Conservation (phyloP, 64 coral and sea anemone species). For the Cladopsammia gracilis region DNA sequence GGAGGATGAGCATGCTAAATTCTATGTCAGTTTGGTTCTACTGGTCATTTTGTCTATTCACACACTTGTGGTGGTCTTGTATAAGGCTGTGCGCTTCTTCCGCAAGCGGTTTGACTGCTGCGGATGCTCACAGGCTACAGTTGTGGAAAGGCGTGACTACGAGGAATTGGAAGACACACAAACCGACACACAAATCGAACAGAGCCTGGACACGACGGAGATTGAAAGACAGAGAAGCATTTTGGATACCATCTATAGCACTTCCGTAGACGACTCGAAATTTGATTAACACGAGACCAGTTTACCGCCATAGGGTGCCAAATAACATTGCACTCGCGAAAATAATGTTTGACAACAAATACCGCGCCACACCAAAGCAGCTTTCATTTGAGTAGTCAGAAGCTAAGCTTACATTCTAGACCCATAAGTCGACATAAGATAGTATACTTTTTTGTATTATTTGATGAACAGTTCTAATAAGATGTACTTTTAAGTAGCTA, state of each 20-base stretch:
- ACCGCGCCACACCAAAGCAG: too few species aligned
- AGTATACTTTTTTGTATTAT: too few species aligned
- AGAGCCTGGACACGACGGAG: background rate
- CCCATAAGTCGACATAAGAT: too few species aligned
- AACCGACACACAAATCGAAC: constrained; percentile 30
- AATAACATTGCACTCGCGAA: too few species aligned
- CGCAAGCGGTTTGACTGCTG: background rate
- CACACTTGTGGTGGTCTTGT: constrained; percentile 31
- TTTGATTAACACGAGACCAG: background rate
- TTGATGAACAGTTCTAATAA: too few species aligned
- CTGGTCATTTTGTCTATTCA: constrained; percentile 41
- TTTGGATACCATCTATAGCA: constrained; percentile 54
- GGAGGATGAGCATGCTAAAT: background rate
- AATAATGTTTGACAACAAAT: too few species aligned
- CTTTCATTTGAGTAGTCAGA: too few species aligned
- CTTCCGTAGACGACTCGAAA: background rate
- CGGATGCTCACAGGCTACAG: background rate
- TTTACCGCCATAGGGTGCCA: too few species aligned
- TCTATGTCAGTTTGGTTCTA: constrained; percentile 13
- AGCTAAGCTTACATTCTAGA: too few species aligned
- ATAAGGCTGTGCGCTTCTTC: constrained; percentile 47
- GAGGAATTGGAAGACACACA: constrained; percentile 34
- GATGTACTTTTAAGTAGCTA: too few species aligned
- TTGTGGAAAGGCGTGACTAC: background rate
- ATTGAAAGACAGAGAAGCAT: constrained; percentile 24